phyloP scores from a whole-genome alignment of 1,140 invertebrate genomes.

The Ceratitis capitata region DNA sequence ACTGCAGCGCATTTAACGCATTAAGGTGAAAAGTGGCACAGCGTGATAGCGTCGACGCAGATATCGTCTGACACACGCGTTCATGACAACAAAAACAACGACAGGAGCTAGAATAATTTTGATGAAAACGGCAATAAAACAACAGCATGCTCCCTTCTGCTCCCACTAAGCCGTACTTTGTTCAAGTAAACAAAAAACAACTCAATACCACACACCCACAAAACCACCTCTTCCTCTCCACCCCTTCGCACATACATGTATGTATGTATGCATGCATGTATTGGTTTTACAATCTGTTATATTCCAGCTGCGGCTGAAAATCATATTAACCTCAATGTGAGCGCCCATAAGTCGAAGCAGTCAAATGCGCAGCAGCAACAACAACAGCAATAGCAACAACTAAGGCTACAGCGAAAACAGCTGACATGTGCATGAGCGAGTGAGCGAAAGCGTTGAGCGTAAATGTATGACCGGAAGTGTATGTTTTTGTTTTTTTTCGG shows the following conservation, averaged over 20 bases:
- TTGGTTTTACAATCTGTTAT: not conserved
- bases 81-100: not conserved
- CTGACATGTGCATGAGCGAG: not conserved
- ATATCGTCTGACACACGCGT: not conserved
- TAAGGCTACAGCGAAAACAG: too few relatives aligned
- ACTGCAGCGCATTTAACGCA: not conserved
- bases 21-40: constrained; percentile 27
- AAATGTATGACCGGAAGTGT: not conserved
- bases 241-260: not conserved
- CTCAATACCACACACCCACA: not conserved
- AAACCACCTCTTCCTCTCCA: not conserved
- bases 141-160: not conserved
- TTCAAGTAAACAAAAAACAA: not conserved
- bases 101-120: not conserved
- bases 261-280: not conserved
- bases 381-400: not conserved
- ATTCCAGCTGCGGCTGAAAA: not conserved
- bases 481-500: not conserved
- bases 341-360: not conserved
- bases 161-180: too few relatives aligned
- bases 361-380: not conserved
- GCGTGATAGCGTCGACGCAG: not conserved
- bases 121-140: not conserved
- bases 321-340: not conserved
- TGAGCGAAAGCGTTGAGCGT: not conserved